These are phyloP conservation scores for Agriopis marginaria DNA, from an alignment of 2,888 invertebrate genomes.

Conservation along the genomic window DNA sequence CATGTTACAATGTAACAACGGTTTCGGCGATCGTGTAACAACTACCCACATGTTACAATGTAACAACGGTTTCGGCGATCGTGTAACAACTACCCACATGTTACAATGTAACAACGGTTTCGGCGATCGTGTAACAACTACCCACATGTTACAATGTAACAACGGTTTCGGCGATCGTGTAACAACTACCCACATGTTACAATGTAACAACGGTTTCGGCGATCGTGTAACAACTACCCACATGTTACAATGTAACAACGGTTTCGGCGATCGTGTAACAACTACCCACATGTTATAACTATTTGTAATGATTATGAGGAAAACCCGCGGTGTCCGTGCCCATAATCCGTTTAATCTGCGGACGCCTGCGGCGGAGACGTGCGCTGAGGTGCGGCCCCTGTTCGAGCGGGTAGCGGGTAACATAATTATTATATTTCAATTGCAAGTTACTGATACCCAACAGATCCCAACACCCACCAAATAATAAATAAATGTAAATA, in stretches of 20 bases:
- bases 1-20: conserved; percentile 23
- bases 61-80: neutral
- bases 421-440: too few species aligned
- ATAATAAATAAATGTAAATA: too few species aligned
- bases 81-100: conserved; percentile 7
- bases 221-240: conserved; percentile 1
- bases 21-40: neutral
- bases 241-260: neutral
- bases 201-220: conserved; percentile 12
- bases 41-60: conserved; percentile 24
- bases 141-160: conserved; percentile 26
- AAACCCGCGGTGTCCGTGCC: conserved; percentile 66
- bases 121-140: neutral
- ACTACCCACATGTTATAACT: conserved; percentile 35
- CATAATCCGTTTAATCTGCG: conserved; percentile 74
- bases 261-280: neutral
- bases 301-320: conserved; percentile 67
- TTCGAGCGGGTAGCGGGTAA: conserved; percentile 49
- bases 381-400: conserved; percentile 49
- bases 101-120: conserved; percentile 21
- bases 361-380: conserved; percentile 66
- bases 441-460: too few species aligned
- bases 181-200: conserved; percentile 14
- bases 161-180: conserved; percentile 1
- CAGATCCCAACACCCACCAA: too few species aligned